Base-by-base conservation (phyloP, 2,888 invertebrate genomes). In the Dermolepida albohirtum region DNA sequence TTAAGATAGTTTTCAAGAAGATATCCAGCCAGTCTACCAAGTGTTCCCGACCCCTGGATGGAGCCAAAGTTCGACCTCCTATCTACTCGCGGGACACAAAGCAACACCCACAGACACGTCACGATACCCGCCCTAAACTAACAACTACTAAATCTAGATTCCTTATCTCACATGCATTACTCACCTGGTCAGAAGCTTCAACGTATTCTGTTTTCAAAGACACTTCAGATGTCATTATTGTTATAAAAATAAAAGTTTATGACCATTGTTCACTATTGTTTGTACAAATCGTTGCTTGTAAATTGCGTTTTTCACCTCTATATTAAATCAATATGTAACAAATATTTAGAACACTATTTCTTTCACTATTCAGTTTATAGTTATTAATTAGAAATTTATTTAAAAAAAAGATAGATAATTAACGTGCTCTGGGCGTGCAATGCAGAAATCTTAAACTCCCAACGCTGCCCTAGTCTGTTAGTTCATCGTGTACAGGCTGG, bases 401-500 rank as follows among this genome's bases (percentile, higher is more conserved):
- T 50, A 40, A 47, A 47, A 29, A 49, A 47, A 17, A 8, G 22
- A 62, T 62, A 62, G 47, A 43, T 47, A 64, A 64, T 64, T 64
- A 54, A 54, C 44, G 14, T 29, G 34, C 47, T 62, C 72, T 74
- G 75, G 76, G 76, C 76, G 76, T 76, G 75, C 63, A 70, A 57
- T 66, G 44, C 67, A 67, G 64, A 55, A 69, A 68, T 54, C 66
- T 54, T 66, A 66, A 71, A 71, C 73, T 68, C 73, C 72, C 72
- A 71, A 55, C 69, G 66, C 67, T 62, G 49, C 64, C 69, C 70
- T 67, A 69, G 70, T 70, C 66, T 69, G 67, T 62, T 74, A 77
- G 77, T 74, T 76, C 74, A 76, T 75, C 71, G 75, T 73, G 76
- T 78, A 79, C 83, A 81, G 82, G 82, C 82, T 77, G 83, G 82